These are phyloP conservation scores for Florisuga fusca DNA, from an alignment of 2,797 vertebrate species.

Conservation along the genomic window DNA sequence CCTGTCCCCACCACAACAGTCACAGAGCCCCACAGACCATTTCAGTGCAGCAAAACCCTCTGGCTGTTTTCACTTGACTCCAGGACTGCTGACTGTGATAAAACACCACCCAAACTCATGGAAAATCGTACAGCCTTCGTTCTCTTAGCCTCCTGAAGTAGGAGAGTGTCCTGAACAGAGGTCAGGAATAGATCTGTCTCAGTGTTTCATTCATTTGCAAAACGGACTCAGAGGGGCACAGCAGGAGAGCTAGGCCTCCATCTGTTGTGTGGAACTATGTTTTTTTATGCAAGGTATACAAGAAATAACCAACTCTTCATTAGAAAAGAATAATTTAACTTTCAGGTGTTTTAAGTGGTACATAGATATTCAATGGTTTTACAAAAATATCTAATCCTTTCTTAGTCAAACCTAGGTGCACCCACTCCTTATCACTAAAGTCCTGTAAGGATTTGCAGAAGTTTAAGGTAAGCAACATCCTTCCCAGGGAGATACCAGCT, in stretches of 20 bases:
- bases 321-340: constrained; percentile 9
- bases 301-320: constrained; percentile 16
- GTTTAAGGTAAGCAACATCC: not conserved
- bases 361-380: not conserved
- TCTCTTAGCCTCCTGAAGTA: not conserved
- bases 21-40: not conserved
- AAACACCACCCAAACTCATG: not conserved
- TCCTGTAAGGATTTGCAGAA: not conserved
- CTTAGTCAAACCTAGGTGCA: not conserved
- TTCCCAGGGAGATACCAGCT: not conserved
- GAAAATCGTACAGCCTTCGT: not conserved
- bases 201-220: not conserved
- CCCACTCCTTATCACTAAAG: not conserved
- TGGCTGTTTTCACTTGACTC: not conserved
- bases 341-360: not conserved
- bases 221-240: not conserved
- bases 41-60: not conserved
- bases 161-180: not conserved
- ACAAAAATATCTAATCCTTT: not conserved
- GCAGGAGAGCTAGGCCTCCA: constrained; percentile 44
- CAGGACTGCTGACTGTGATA: not conserved
- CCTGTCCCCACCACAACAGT: not conserved
- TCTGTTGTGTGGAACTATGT: constrained; percentile 3
- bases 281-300: constrained; percentile 43
- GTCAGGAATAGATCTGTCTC: not conserved